Evolutionary conservation across 2,113 vertebrate genomes (phyloP).

Genomic region (Phocoena phocoena): DNA sequence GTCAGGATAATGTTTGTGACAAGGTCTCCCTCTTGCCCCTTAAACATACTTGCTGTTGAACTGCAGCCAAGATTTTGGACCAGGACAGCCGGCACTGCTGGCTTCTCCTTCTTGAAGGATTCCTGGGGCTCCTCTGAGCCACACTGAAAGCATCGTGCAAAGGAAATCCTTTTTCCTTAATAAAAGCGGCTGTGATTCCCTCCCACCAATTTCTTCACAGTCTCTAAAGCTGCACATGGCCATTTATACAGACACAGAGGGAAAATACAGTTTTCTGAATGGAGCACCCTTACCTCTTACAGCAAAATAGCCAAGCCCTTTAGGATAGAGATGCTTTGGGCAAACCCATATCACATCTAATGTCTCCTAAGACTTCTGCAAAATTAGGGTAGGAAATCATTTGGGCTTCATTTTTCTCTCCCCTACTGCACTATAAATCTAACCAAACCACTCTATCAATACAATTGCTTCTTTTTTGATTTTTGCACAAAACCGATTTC

Average conservation of each 20-base stretch:
- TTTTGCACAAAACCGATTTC: conserved; percentile 2
- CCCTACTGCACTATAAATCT: neutral
- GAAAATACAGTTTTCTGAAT: neutral
- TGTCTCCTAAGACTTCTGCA: neutral
- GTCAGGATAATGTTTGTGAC: neutral
- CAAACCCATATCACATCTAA: neutral
- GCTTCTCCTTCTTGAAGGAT: neutral
- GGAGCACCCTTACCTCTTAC: neutral
- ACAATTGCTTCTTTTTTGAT: neutral
- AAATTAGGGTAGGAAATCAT: neutral
- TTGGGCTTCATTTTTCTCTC: neutral
- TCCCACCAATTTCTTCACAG: neutral
- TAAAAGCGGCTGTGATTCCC: neutral
- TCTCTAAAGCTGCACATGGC: neutral
- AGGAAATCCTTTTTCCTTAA: neutral
- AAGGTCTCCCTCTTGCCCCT: neutral
- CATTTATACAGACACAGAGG: neutral
- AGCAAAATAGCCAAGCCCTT: neutral
- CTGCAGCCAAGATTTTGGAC: neutral
- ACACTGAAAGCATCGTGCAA: neutral
- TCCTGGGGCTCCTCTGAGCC: neutral
- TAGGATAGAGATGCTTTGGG: neutral
- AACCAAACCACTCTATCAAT: neutral
- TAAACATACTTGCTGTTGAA: neutral
- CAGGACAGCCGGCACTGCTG: neutral